phyloP scores from a whole-genome alignment of 2,113 vertebrate genomes.

The Cochlearius cochlearius region DNA sequence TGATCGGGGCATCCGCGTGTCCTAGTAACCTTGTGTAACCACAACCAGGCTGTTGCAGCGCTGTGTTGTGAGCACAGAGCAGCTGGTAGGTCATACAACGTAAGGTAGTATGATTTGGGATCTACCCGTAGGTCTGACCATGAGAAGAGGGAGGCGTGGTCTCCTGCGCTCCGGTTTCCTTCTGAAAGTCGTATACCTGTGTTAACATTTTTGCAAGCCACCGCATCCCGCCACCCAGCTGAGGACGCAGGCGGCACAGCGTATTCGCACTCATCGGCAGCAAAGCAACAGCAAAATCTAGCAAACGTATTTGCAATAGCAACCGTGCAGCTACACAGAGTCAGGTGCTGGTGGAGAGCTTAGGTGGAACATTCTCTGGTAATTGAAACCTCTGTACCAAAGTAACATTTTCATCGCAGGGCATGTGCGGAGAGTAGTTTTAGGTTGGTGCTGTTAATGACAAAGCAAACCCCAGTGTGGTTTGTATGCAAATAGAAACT shows the following conservation, averaged over 20 bases:
- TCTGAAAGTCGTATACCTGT: rapidly evolving
- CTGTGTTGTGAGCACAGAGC: neutral
- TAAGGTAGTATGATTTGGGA: neutral
- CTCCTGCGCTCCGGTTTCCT: neutral
- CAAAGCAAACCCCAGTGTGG: neutral
- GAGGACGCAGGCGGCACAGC: no score
- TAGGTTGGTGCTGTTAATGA: neutral
- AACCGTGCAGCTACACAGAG: neutral
- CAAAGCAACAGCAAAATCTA: neutral
- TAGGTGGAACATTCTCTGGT: neutral
- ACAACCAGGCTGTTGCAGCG: neutral
- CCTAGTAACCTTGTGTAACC: neutral
- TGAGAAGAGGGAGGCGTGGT: rapidly evolving
- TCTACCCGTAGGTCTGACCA: neutral
- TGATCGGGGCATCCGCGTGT: neutral
- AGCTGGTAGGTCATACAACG: neutral
- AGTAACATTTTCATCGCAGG: neutral
- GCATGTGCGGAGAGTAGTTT: neutral
- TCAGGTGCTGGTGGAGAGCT: neutral
- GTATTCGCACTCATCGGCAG: neutral
- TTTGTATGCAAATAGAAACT: neutral
- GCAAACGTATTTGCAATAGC: neutral
- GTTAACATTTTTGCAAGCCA: neutral
- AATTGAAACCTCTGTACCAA: neutral
- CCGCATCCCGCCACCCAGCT: rapidly evolving